Base-by-base conservation (phyloP, 1,140 invertebrate genomes). In the Habropoda laboriosa region DNA sequence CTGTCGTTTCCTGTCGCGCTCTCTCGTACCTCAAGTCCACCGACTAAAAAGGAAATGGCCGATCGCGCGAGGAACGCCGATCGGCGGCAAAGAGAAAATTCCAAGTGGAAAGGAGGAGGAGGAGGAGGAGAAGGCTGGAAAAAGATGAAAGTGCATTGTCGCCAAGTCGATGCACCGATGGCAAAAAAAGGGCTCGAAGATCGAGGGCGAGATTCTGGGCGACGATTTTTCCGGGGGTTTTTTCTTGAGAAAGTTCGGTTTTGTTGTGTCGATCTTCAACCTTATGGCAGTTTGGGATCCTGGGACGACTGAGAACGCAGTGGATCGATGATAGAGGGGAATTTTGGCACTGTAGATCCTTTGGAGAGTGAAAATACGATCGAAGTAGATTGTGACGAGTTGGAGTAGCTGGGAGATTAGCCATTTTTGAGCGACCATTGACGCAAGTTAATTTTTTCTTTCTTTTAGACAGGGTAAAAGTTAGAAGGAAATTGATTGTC, bases 1-100 rank as follows among this genome's bases (percentile, higher is more conserved):
- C 75, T 8, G 42, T 16, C 49, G 49, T 66, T 86, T 86, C 60
- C 76, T 77, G 68, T 64, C 55, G 67, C 38, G 66, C 30, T 86
- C 78, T 77, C 64, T 82, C 60, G 24, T n/a, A 38, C 5, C 47
- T n/a, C 49, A 75, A 78, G 53, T 55, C 35, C 18, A 68, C 2
- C 45, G 51, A 73, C 57, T 10, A 72, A 79, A 73, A 57, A 81
- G 71, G 57, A 45, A 73, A 55, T 60, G 35, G 38, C 13, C 45
- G 45, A 24, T 32, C 45, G 53, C n/a, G 27, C 30, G 27, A 47
- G 53, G 12, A 49, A 73, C 55, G 18, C 30, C 45, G 53, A 77
- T 35, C 30, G 45, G 38, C 2, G 8, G 40, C 27, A 60, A 71
- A 61, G 63, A 30, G 40, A 47, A 58, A 45, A 60, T 16, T 10